A percentile compares a stretch with the other conserved stretches of the same genome.
Evolutionary conservation across 1,140 invertebrate genomes (phyloP).

Genomic region (Saccostrea cuccullata): DNA sequence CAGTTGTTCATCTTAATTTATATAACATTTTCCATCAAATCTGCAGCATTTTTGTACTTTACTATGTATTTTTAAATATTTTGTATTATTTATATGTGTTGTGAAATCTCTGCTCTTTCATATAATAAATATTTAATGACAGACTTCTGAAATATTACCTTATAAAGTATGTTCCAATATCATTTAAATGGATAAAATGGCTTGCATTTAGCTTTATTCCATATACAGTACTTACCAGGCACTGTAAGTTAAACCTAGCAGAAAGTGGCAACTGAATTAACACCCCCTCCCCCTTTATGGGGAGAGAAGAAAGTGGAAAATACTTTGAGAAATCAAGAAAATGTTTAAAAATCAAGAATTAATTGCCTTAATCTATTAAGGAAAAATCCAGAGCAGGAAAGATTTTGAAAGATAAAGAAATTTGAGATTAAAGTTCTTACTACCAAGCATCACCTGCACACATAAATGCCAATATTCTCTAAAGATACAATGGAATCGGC

Average conservation of each 20-base stretch:
- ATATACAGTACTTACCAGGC: too few relatives aligned
- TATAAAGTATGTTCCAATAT: background rate
- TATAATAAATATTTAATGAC: background rate
- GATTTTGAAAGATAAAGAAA: too few relatives aligned
- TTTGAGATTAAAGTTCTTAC: too few relatives aligned
- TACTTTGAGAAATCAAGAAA: background rate
- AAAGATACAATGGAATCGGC: too few relatives aligned
- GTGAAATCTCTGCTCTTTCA: slow-evolving; percentile 10
- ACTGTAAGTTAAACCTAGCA: too few relatives aligned
- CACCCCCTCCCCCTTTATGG: background rate
- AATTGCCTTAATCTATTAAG: background rate
- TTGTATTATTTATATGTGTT: slow-evolving; percentile 28
- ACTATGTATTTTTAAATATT: slow-evolving; percentile 32
- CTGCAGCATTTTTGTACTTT: slow-evolving; percentile 28
- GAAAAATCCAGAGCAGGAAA: background rate
- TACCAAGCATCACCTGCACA: too few relatives aligned
- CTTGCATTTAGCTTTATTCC: too few relatives aligned
- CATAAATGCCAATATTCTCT: too few relatives aligned
- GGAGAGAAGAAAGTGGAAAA: too few relatives aligned
- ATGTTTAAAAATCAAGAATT: background rate
- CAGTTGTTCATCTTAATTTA: background rate
- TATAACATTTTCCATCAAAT: slow-evolving; percentile 17
- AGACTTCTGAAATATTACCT: background rate
- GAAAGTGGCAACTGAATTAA: background rate
- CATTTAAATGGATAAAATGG: too few relatives aligned